Percentiles rank a stretch among this genome's conserved stretches.
phyloP scores from a whole-genome alignment of 2,113 vertebrate species.

The Tringa solitaria region DNA sequence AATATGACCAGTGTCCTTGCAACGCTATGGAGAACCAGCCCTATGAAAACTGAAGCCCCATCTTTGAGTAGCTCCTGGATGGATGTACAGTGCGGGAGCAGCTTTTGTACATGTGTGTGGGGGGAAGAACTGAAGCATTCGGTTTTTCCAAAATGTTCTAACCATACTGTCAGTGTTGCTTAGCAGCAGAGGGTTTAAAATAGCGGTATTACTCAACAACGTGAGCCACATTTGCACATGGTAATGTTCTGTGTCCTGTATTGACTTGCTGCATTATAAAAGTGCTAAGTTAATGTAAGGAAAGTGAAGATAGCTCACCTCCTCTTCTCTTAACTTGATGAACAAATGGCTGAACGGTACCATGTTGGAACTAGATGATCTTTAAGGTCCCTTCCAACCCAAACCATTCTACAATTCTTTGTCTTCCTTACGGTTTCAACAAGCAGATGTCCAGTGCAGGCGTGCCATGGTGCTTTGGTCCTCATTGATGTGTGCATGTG shows the following conservation, averaged over 20 bases:
- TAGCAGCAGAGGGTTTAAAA: slow-evolving; percentile 72
- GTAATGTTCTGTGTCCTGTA: slow-evolving; percentile 59
- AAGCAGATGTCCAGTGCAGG: neutral
- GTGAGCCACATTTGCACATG: slow-evolving; percentile 67
- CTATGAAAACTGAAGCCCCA: neutral
- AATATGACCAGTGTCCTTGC: neutral
- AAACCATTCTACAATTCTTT: no score
- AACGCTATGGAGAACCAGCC: neutral
- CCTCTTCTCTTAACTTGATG: slow-evolving; percentile 30
- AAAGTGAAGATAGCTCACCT: slow-evolving; percentile 51
- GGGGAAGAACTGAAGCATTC: slow-evolving; percentile 19
- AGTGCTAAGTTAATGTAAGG: slow-evolving; percentile 59
- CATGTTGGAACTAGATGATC: neutral
- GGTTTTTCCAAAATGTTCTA: slow-evolving; percentile 58
- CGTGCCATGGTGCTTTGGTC: neutral
- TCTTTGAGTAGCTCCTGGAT: neutral
- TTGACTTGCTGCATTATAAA: slow-evolving; percentile 56
- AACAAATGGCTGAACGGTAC: neutral
- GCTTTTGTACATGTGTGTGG: neutral
- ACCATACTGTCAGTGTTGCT: slow-evolving; percentile 67
- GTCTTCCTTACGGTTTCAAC: neutral
- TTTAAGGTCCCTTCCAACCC: no score
- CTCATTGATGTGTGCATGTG: neutral
- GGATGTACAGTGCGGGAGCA: neutral
- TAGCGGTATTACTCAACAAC: slow-evolving; percentile 66